phyloP scores from a whole-genome alignment of 1,140 invertebrate species.

The Zelostemma sp. region DNA sequence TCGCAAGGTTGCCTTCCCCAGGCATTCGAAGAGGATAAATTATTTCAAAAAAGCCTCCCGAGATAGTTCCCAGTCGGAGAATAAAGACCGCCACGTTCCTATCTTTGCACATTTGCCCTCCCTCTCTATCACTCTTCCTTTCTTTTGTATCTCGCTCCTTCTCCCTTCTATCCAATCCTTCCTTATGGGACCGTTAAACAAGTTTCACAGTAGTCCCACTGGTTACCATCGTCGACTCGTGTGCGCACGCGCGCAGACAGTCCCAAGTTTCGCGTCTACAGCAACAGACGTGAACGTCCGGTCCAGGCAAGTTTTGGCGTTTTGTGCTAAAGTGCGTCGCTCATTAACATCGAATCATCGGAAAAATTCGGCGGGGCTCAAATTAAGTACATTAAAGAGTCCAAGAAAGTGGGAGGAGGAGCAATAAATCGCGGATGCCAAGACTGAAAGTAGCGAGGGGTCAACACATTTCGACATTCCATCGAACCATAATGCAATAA shows the following conservation, averaged over 20 bases:
- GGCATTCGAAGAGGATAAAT: background rate
- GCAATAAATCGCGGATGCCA: no score
- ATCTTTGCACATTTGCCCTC: background rate
- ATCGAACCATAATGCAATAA: background rate
- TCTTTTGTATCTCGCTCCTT: constrained; percentile 14
- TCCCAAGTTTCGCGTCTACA: constrained; percentile 48
- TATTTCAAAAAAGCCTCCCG: constrained; percentile 1
- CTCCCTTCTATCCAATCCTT: constrained; percentile 29
- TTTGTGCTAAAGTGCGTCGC: constrained; percentile 12
- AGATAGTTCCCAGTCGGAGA: background rate
- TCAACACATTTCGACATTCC: background rate
- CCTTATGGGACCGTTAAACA: constrained; percentile 11
- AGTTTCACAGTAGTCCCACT: constrained; percentile 17
- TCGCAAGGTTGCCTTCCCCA: background rate
- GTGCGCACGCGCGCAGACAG: constrained; percentile 24
- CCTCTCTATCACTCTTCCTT: constrained; percentile 11
- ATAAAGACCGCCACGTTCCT: background rate
- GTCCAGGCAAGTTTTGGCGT: constrained; percentile 3
- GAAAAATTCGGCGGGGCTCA: no score
- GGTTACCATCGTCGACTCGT: constrained; percentile 6
- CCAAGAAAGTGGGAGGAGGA: no score
- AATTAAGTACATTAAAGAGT: no score
- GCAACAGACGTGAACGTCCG: constrained; percentile 12
- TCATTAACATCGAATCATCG: background rate
- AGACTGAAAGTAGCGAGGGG: constrained; percentile 3